Evolutionary conservation across 2,888 invertebrate species (phyloP), one percentile per base, ranked within the genome.

Genomic region (Ceriagrion tenellum): DNA sequence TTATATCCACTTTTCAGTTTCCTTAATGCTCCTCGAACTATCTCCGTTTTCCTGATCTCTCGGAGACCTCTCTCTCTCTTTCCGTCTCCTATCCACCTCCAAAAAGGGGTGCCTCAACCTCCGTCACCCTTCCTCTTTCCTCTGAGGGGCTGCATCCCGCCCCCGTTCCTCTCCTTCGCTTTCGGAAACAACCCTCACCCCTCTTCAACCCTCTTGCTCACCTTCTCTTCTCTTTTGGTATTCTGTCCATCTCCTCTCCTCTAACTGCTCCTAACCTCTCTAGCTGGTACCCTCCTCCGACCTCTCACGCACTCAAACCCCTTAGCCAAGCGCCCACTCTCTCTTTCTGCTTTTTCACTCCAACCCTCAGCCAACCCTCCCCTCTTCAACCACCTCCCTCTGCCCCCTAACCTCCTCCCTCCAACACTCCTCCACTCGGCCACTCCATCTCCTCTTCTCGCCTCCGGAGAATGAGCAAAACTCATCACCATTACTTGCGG

Each of bases 401-500:
- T 56, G n/a, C n/a, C 90, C 59, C 56, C 30, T 23, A 30, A 35
- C 59, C 91, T 23, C n/a, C n/a, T 55, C 26, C 26, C 47, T n/a
- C 35, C 26, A 0, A 55, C 0, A 23, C 89, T 55, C 55, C 89
- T 47, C n/a, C 89, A 13, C 89, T n/a, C 55, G 26, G 26, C 63
- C 35, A 93, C 93, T 93, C 93, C 59, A 74, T 69, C 93, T 93
- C 55, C 69, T 74, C 91, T 91, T 91, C 63, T 63, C 63, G 91
- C 63, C 63, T 69, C 91, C 47, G 93, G 89, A 47, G 93, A 93
- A 93, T 69, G 93, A 74, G 93, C 93, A 74, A 93, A 93, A 93
- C 93, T 93, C 93, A 93, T 93, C 93, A 93, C 93, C 93, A 93
- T 93, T 93, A 93, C 93, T 93, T 47, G 69, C 63, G 47, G 93